Evolutionary conservation across 2,888 invertebrate genomes (phyloP), one percentile per base, ranked within the genome.

Genomic region (Silvanus unidentatus): DNA sequence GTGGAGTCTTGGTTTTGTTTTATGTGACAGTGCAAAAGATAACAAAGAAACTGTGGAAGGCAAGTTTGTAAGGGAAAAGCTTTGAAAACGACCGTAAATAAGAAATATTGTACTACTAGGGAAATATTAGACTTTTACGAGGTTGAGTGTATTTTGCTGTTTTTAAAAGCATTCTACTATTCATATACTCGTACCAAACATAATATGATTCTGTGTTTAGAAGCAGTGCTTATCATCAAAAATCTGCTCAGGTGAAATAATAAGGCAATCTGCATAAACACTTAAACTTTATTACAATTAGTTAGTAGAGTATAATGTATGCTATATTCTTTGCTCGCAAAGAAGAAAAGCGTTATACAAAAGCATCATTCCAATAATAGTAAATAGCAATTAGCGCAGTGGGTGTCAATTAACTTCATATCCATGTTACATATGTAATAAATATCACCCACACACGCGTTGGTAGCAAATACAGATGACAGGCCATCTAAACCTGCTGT

Each of bases 1-100:
- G 42, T 50, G 36, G 44, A 40, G 45, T 41, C 48, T 49, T 49
- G 48, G 52, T 54, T 57, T 59, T 57, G 58, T 57, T 57, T 53
- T 51, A 50, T 48, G 51, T 52, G 54, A 54, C 53, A 53, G 49
- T 34, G 39, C 39, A 47, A 53, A 54, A 53, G 55, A 54, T 53
- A 54, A 57, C 50, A 52, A 55, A 56, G 47, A 49, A 50, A 49
- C 44, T 43, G 41, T 29, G 42, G 39, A 47, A 42, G 47, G 49
- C 44, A 53, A 53, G 48, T 49, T 46, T 49, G 39, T 43, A 43
- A 48, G 34, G 22, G 28, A 37, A 45, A 39, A 43, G 35, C 27
- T 34, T 42, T 42, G 42, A 34, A 29, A 42, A 42, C 42, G 35
- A 12, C 22, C 28, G 30, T 42, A 42, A 36, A 42, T 13, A 39